Base-by-base conservation (phyloP, 2,888 invertebrate genomes). In the Scaptomyza flava region DNA sequence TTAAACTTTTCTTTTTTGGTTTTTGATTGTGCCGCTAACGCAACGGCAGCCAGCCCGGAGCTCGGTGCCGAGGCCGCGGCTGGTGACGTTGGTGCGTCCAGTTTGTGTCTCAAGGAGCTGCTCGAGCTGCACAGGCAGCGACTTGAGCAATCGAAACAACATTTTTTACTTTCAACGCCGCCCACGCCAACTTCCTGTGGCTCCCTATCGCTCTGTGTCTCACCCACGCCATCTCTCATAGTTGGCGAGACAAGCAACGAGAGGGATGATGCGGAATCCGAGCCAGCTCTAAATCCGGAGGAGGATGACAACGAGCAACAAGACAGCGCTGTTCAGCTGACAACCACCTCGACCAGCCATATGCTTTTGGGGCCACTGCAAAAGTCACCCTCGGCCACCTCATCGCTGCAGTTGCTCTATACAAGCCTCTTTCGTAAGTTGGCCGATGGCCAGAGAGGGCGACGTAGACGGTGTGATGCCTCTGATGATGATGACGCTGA, bases 131-230 rank as follows among this genome's bases (percentile, higher is more conserved):
- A 90, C 77, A 77, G 91, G 74, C 89, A 88, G 78, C 90, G 91
- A 52, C 89, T 89, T 77, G 89, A 89, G 76, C 87, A 84, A 90
- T 88, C 90, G 74, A 90, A 90, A 84, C 90, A 89, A 88, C 87
- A 85, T 83, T 90, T 90, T 90, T 82, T 91, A 84, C 85, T 90
- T 87, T 90, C 90, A 81, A 85, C 91, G 71, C 81, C 91, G 74
- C 84, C 91, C 58, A 87, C 90, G 65, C 89, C 90, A 52, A 85
- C 80, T 27, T 85, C 87, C 52, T 88, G 82, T 59, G 86, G 89
- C 65, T 87, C 88, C 54, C 67, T 77, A 47, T 86, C 89, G 17
- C 78, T 80, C 46, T 82, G 82, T 58, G 87, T 75, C 45, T 77
- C 87, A 45, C 88, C 88, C 17, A 75, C 83, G 66, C 90, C 84